Base-by-base conservation (phyloP, 2,797 vertebrate species). In the Urophycis tenuis region DNA sequence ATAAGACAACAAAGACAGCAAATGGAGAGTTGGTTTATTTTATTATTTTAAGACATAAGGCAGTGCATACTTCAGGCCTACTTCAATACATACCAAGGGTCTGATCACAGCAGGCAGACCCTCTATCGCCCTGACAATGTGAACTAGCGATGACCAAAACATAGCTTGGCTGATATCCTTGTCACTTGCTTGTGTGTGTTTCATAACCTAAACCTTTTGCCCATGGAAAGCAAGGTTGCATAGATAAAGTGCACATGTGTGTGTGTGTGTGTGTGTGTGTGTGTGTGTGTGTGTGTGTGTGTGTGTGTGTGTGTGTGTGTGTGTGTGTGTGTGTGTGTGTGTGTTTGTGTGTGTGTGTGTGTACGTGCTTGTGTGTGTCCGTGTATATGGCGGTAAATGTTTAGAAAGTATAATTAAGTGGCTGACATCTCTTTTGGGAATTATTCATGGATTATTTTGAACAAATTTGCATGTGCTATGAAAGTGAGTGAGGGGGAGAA, bases 371-470 rank as follows among this genome's bases (percentile, higher is more conserved):
- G 64, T 69, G 64, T 49, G 45, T 19, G 3, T 60, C 22, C 9
- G 49, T n/a, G 49, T 60, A n/a, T 60, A 17, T 12, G 67, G 67
- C 25, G 10, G 87, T 85, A 87, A 83, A 89, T 91, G 83, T 90
- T 91, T 88, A 87, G 83, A 89, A 92, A 91, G 87, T 72, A 34
- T 33, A 72, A 93, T 93, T 90, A 92, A 92, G 88, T 87, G 86
- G 80, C 90, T 90, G 88, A 88, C 87, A 91, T 91, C 76, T 90
- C 89, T 90, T 87, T 88, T 80, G 87, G 87, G 85, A 89, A 92
- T 93, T 86, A 93, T 93, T 92, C 86, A 92, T 91, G 64, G 84
- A 82, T 87, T 90, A 80, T 90, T 90, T 89, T 83, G 80, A 74
- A 87, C 87, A 79, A 81, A 90, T 86, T 78, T 87, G 81, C 90